Evolutionary conservation across 2,888 invertebrate species (phyloP).

Genomic region (Choristoneura rosaceana): DNA sequence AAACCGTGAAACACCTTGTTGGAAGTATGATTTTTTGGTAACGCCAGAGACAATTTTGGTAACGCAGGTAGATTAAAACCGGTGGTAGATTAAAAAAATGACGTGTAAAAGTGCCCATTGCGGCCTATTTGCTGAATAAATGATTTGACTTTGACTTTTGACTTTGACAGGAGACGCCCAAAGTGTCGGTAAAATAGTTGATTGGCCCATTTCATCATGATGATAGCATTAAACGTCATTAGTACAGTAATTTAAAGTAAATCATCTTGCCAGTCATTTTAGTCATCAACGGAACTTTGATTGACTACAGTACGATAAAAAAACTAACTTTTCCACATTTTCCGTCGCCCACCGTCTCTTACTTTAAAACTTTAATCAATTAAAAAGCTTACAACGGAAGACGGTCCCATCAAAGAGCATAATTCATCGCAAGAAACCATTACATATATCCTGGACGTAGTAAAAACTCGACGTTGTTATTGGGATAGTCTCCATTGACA

Average conservation of each 20-base stretch:
- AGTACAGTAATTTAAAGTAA: neutral
- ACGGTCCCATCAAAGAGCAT: constrained; percentile 14
- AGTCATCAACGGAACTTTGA: neutral
- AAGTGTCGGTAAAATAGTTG: too few species aligned
- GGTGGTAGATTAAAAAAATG: too few species aligned
- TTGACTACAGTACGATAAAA: neutral
- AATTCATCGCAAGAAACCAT: constrained; percentile 17
- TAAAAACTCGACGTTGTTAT: constrained; percentile 9
- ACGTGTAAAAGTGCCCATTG: too few species aligned
- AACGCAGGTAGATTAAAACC: too few species aligned
- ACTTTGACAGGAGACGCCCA: too few species aligned
- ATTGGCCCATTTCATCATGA: too few species aligned
- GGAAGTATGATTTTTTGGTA: too few species aligned
- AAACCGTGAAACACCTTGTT: too few species aligned
- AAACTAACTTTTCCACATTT: neutral
- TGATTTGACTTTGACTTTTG: too few species aligned
- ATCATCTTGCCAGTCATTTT: neutral
- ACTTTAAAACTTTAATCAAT: constrained; percentile 20
- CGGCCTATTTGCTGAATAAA: too few species aligned
- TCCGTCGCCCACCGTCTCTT: neutral
- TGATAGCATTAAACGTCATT: neutral
- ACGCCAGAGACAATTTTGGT: too few species aligned
- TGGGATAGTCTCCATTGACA: neutral
- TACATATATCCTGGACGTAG: constrained; percentile 8
- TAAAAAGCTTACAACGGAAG: constrained; percentile 14